Percentiles rank a stretch among this genome's conserved stretches.
Evolutionary conservation across 1,140 invertebrate species (phyloP).

Genomic region (Adelges cooleyi): DNA sequence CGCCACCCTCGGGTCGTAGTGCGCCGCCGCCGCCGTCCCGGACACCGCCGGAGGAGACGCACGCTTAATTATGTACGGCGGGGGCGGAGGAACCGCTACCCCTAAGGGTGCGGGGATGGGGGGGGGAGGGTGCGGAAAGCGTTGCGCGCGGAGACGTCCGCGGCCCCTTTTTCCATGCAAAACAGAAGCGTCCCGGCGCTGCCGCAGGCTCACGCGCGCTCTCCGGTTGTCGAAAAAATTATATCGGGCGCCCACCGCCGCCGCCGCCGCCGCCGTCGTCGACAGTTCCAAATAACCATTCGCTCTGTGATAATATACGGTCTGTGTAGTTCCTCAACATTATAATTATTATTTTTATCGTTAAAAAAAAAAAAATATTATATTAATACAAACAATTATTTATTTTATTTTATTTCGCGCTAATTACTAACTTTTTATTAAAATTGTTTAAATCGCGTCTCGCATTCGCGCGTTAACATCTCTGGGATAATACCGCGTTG

Average conservation of each 20-base stretch:
- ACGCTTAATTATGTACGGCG: constrained; percentile 27
- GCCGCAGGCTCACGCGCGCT: constrained; percentile 28
- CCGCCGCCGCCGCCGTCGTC: not conserved
- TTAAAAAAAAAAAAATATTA: not conserved
- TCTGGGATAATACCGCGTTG: too few relatives aligned
- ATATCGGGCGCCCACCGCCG: constrained; percentile 1
- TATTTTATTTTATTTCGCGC: too few relatives aligned
- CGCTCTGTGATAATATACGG: constrained; percentile 29
- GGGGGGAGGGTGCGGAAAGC: not conserved
- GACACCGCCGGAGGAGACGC: constrained; percentile 6
- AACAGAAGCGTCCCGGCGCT: constrained; percentile 29
- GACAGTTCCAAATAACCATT: constrained; percentile 29
- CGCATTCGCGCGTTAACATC: too few relatives aligned
- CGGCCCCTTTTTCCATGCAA: constrained; percentile 25
- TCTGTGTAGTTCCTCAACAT: constrained; percentile 28
- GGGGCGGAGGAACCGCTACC: not conserved
- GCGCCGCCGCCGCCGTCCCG: constrained; percentile 1
- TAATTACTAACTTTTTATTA: too few relatives aligned
- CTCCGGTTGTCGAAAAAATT: constrained; percentile 10
- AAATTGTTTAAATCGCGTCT: too few relatives aligned
- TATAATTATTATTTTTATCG: constrained; percentile 6
- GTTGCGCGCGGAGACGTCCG: not conserved
- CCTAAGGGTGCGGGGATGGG: not conserved
- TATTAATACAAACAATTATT: too few relatives aligned
- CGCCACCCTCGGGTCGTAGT: not conserved